Evolutionary conservation across 2,888 invertebrate species (phyloP), one percentile per base, ranked within the genome.

Genomic region (Antheraea assamensis): DNA sequence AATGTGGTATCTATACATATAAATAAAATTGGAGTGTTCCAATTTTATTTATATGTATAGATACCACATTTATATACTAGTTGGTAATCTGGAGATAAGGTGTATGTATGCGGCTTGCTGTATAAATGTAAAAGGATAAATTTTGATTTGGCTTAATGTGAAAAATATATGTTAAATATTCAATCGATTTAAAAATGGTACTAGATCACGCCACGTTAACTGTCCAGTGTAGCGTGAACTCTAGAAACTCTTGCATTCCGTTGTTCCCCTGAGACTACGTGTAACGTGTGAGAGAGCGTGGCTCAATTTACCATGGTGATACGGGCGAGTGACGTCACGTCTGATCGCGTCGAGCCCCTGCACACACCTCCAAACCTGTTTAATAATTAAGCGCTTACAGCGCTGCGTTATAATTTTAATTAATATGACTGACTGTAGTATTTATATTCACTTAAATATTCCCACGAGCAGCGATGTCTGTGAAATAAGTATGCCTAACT

Each of bases 281-380:
- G 70, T 70, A 5, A 17, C 42, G 42, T 13, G 35, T 19, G 21
- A 21, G 30, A n/a, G 58, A 70, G 58, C 19, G 70, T 15, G 58
- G 70, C 19, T 70, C 73, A 49, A 52, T n/a, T 24, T 71, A 52
- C 42, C 27, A 30, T 70, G 73, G 58, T 24, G 72, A 42, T 72
- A 73, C 73, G 66, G 13, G 49, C 24, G 42, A 31, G 64, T 77
- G 76, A 82, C 83, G 83, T 84, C 83, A 83, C 21, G 76, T 58
- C 10, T 58, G 58, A 58, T 21, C 58, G 58, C 24, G 58, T 66
- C 83, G 76, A 79, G 82, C 82, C 83, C 76, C 78, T 75, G 76
- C 78, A 76, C 84, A 84, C 84, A 82, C 84, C 84, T 84, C 80
- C 79, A 70, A 52, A 42, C 24, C 0, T 19, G 8, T 72, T 72